Base-by-base conservation (phyloP, 2,888 invertebrate species). In the Drosophila neonasuta region DNA sequence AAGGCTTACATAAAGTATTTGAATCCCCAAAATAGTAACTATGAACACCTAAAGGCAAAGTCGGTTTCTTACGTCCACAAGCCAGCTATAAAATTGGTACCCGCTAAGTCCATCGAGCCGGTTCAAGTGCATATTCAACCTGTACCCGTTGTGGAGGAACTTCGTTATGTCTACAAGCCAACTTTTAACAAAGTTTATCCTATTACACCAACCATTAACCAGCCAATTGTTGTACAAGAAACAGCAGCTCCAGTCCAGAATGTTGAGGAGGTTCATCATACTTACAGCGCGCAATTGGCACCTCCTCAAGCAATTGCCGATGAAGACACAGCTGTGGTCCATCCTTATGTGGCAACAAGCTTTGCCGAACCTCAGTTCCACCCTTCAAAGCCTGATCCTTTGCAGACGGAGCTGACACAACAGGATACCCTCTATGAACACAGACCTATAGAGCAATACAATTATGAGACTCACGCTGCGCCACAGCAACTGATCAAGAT, bases 1-100 rank as follows among this genome's bases (percentile, higher is more conserved):
- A 88, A 88, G 61, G 89, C 89, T 0, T 83, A 81, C 32, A 59
- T 89, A 3, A 90, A 89, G 45, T 88, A 88, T 10, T 57, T 88
- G 32, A 80, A 85, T 0, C 76, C 83, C 2, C 80, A 85, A n/a
- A 82, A 85, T 49, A 62, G 77, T 5, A 84, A 89, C 54, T 89
- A 85, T 61, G 86, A 83, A 9, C 81, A 80, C 41, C 72, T 54
- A 36, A 79, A 74, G 42, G 44, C 67, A 1, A 74, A 79, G 20
- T 13, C 72, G 0, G 13, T 69, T 2, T 24, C 70, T 2, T 77
- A 71, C 20, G 54, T 51, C 4, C 44, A 57, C 17, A 83, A 80
- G 57, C 70, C 74, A 2, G 46, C 57, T 24, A 44, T 71, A 5
- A 83, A 85, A 56, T 79, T 68, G 46, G 44, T 79, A 32, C 54